Conservation (phyloP, 2,113 vertebrate genomes). For the Cacatua alba region DNA sequence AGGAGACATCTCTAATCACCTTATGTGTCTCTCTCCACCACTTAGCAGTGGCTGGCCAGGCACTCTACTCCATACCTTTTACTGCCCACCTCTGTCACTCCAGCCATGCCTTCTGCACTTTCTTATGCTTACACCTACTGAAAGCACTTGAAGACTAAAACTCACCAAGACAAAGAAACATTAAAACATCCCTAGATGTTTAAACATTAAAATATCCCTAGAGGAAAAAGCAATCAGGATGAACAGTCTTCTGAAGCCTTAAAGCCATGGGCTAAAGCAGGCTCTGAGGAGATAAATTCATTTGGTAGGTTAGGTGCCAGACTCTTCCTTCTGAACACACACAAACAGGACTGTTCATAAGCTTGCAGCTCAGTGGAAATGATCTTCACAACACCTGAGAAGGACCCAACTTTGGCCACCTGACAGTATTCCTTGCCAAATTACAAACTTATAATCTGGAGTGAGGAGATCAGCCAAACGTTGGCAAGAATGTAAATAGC, state of each 20-base stretch:
- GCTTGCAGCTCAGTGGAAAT: fast-evolving
- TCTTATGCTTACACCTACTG: not conserved
- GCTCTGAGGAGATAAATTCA: not conserved
- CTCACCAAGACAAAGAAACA: fast-evolving
- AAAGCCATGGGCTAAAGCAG: not conserved
- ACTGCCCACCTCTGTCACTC: not conserved
- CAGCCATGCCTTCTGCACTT: not conserved
- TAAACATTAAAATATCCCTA: not conserved
- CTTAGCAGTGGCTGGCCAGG: not conserved
- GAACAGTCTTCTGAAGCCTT: not conserved
- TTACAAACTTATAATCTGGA: not conserved
- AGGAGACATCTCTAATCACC: not conserved
- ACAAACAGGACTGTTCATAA: not conserved
- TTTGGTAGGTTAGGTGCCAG: not conserved
- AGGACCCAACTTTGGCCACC: not conserved
- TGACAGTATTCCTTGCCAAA: not conserved
- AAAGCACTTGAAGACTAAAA: not conserved
- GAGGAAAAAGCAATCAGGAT: not conserved
- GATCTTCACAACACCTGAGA: not conserved
- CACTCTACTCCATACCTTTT: not conserved
- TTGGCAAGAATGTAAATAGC: not conserved
- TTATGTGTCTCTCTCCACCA: not conserved
- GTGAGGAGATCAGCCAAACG: not conserved
- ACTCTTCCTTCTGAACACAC: not conserved
- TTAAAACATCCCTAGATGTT: not conserved